Conservation (phyloP, 37 sponge, comb jelly and placozoan species). For the Spongia lamella region DNA sequence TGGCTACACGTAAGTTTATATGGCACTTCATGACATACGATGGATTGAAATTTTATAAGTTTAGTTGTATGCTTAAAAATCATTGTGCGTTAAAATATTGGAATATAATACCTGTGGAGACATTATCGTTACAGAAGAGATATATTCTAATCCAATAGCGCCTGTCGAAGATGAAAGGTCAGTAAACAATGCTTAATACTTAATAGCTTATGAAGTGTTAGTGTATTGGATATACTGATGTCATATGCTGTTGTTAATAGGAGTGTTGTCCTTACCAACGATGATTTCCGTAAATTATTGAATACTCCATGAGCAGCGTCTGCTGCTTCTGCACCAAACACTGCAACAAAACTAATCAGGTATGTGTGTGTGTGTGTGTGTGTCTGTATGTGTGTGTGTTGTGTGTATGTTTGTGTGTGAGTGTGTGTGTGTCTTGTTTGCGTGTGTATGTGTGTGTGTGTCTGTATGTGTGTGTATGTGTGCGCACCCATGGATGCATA, state of each 20-base stretch:
- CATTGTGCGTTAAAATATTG: too few species aligned
- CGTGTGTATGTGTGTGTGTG: not conserved
- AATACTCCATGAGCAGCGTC: conserved; percentile 81
- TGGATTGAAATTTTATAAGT: too few species aligned
- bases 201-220: not conserved
- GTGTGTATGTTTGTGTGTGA: too few species aligned
- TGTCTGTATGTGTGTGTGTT: not conserved
- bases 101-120: too few species aligned
- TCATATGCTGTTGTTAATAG: not conserved
- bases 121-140: conserved; percentile 40
- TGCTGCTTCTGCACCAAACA: conserved; percentile 11
- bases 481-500: too few species aligned
- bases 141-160: conserved; percentile 87
- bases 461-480: too few species aligned
- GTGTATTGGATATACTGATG: not conserved
- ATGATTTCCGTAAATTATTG: conserved; percentile 90
- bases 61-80: too few species aligned
- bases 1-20: too few species aligned
- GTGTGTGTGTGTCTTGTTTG: too few species aligned
- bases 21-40: too few species aligned
- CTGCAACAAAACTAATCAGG: conserved; percentile 18
- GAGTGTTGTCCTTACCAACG: conserved; percentile 77
- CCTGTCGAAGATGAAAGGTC: conserved; percentile 55
- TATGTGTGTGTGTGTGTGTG: not conserved
- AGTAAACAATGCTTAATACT: conserved; percentile 20